phyloP scores from a whole-genome alignment of 2,888 invertebrate genomes.

The Brenthis daphne region DNA sequence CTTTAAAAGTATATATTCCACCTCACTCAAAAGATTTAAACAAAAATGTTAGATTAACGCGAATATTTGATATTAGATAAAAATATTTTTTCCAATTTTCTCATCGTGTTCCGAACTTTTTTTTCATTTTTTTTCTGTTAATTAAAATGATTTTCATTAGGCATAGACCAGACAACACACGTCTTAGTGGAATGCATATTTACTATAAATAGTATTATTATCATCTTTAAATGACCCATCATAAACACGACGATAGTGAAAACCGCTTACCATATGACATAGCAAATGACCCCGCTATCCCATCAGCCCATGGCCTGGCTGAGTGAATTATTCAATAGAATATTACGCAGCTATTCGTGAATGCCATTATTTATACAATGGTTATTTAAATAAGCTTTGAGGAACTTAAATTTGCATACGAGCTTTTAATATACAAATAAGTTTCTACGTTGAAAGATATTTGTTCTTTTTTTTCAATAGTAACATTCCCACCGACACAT shows the following conservation, averaged over 20 bases:
- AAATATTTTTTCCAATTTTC: no score
- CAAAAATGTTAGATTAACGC: background rate
- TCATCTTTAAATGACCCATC: background rate
- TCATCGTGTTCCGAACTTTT: no score
- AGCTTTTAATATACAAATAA: slow-evolving; percentile 3
- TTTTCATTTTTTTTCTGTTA: no score
- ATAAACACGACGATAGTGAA: slow-evolving; percentile 29
- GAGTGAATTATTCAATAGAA: slow-evolving; percentile 22
- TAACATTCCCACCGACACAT: no score
- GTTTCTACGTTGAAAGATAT: background rate
- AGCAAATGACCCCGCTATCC: slow-evolving; percentile 21
- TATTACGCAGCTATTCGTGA: slow-evolving; percentile 3
- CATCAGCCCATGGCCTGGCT: slow-evolving; percentile 2
- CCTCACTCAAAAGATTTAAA: no score
- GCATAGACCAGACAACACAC: no score
- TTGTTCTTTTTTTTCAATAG: background rate
- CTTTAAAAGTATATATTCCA: no score
- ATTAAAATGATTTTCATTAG: no score
- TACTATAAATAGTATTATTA: background rate
- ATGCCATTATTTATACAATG: slow-evolving; percentile 11
- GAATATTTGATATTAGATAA: background rate
- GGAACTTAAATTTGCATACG: slow-evolving; percentile 11
- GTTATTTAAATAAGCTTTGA: slow-evolving; percentile 11
- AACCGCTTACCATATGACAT: slow-evolving; percentile 30
- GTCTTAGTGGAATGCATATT: background rate